Conservation (phyloP, 2,888 invertebrate genomes). For the Beris chalybata region DNA sequence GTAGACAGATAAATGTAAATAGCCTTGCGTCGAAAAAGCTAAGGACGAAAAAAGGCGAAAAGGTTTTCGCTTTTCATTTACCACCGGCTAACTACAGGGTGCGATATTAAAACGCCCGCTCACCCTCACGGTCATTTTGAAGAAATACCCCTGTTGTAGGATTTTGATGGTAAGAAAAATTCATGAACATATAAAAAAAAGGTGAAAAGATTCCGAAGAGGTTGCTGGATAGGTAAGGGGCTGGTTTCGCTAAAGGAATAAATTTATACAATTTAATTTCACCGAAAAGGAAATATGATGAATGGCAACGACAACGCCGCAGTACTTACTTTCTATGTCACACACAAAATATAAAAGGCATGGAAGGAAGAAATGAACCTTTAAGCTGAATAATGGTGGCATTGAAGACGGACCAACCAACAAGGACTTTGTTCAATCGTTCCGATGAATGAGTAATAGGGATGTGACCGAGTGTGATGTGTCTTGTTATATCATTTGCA, state of each 20-base stretch:
- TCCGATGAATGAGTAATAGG: too few species aligned
- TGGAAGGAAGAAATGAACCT: constrained; percentile 20
- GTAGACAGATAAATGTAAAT: constrained; percentile 35
- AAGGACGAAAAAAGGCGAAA: constrained; percentile 16
- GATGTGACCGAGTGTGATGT: too few species aligned
- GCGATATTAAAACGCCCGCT: background rate
- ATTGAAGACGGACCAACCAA: too few species aligned
- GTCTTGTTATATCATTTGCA: too few species aligned
- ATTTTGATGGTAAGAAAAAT: background rate
- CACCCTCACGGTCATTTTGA: too few species aligned
- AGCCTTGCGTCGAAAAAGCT: constrained; percentile 30
- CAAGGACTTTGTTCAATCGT: too few species aligned
- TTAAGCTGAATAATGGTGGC: too few species aligned
- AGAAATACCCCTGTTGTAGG: background rate
- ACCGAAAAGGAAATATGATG: constrained; percentile 27
- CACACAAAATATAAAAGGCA: constrained; percentile 12
- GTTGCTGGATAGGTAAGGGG: background rate
- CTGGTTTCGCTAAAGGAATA: constrained; percentile 8
- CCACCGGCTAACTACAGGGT: constrained; percentile 2
- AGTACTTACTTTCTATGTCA: constrained; percentile 1
- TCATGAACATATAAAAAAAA: background rate
- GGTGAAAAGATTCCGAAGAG: background rate
- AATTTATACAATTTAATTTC: constrained; percentile 35
- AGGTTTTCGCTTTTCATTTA: constrained; percentile 24
- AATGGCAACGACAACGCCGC: constrained; percentile 30